These are phyloP conservation scores for Elysia crispata DNA, from an alignment of 2,888 invertebrate species.

Conservation along the genomic window DNA sequence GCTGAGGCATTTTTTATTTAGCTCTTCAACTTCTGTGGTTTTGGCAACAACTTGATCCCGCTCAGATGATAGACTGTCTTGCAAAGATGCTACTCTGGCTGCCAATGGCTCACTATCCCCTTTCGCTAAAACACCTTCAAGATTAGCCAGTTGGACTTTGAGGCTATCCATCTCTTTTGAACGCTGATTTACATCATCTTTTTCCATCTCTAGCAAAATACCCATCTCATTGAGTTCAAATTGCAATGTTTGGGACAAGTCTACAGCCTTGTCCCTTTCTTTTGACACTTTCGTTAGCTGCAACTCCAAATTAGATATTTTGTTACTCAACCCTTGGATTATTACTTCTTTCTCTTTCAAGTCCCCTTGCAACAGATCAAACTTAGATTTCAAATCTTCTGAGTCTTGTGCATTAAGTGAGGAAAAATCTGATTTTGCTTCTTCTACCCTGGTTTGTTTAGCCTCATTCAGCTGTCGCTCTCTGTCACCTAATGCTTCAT, in stretches of 20 bases:
- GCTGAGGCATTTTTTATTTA: slow-evolving; percentile 4
- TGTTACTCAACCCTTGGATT: background rate
- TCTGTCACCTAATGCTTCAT: no score
- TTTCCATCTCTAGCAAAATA: slow-evolving; percentile 37
- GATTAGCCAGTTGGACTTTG: background rate
- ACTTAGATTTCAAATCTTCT: no score
- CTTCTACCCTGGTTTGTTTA: no score
- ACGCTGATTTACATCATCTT: slow-evolving; percentile 40
- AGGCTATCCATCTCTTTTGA: slow-evolving; percentile 21
- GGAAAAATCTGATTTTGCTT: no score
- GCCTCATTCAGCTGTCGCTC: no score
- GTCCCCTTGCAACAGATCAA: no score
- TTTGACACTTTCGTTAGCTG: background rate
- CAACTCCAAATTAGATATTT: no score
- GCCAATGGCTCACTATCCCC: slow-evolving; percentile 3
- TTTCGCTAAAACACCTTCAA: background rate
- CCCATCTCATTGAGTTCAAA: slow-evolving; percentile 46
- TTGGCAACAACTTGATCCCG: background rate
- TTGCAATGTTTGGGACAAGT: background rate
- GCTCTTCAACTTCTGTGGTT: slow-evolving; percentile 14
- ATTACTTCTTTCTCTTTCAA: slow-evolving; percentile 19
- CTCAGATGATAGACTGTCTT: slow-evolving; percentile 2
- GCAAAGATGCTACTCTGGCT: background rate
- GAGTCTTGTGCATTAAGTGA: no score
- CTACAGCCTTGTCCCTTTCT: slow-evolving; percentile 12